phyloP scores from a whole-genome alignment of 2,888 invertebrate genomes.

The Calameuta filiformis region DNA sequence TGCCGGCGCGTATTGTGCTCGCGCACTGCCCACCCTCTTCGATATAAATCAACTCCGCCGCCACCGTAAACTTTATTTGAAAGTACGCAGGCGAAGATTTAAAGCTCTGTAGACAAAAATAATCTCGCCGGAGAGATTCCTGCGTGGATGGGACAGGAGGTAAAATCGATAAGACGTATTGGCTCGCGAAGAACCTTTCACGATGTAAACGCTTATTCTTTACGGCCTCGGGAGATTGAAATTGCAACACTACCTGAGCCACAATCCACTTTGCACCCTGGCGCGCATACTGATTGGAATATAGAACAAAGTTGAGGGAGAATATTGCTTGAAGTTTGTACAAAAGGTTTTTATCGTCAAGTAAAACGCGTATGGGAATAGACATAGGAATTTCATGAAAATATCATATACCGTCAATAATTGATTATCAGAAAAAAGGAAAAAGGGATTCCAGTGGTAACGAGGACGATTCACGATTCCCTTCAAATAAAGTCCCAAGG shows the following conservation, averaged over 20 bases:
- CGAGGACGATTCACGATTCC: neutral
- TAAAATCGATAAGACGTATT: slow-evolving; percentile 52
- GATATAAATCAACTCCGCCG: slow-evolving; percentile 53
- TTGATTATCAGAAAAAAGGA: neutral
- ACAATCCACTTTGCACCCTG: slow-evolving; percentile 19
- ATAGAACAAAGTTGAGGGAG: neutral
- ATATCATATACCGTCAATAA: neutral
- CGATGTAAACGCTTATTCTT: slow-evolving; percentile 27
- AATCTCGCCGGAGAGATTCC: slow-evolving; percentile 39
- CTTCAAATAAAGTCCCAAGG: slow-evolving; percentile 29
- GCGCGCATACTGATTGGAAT: neutral
- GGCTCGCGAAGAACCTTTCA: slow-evolving; percentile 43
- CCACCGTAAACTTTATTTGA: slow-evolving; percentile 56
- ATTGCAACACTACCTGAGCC: slow-evolving; percentile 35
- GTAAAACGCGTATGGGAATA: neutral
- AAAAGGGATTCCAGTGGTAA: neutral
- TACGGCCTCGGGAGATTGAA: slow-evolving; percentile 35
- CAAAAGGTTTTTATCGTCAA: neutral
- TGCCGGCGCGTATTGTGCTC: slow-evolving; percentile 26
- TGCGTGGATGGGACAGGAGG: slow-evolving; percentile 48
- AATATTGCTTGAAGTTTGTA: neutral
- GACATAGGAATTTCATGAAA: neutral
- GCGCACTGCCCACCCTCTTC: slow-evolving; percentile 17
- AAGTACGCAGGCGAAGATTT: slow-evolving; percentile 49
- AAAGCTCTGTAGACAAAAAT: slow-evolving; percentile 52